phyloP scores from a whole-genome alignment of 2,888 invertebrate species.

The Cephus sareptanus region DNA sequence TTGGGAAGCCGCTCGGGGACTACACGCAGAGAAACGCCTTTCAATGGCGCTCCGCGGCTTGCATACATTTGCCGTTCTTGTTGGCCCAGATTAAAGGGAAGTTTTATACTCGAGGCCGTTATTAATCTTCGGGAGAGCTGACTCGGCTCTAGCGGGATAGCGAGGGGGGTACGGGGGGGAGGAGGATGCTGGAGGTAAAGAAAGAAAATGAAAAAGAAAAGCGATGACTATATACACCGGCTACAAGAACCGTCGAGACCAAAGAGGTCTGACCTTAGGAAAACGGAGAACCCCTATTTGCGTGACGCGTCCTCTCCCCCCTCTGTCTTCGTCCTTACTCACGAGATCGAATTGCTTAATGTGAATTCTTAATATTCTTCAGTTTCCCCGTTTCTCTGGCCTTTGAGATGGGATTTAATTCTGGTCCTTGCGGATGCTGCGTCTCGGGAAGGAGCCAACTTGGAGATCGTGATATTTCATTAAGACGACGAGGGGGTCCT shows the following conservation, averaged over 20 bases:
- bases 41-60: too few relatives aligned
- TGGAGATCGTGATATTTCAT: constrained; percentile 44
- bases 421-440: constrained; percentile 13
- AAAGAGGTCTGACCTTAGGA: too few relatives aligned
- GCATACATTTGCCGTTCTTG: constrained; percentile 19
- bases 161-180: too few relatives aligned
- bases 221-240: too few relatives aligned
- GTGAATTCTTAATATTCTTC: neutral
- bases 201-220: too few relatives aligned
- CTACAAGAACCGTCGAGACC: too few relatives aligned
- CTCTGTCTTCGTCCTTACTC: neutral
- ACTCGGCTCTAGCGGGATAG: too few relatives aligned
- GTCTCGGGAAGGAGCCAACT: constrained; percentile 21
- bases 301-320: neutral
- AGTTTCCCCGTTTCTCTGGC: neutral
- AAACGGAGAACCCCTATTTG: constrained; percentile 18
- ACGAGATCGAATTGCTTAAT: neutral
- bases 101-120: constrained; percentile 49
- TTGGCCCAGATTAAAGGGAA: constrained; percentile 51
- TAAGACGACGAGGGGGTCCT: constrained; percentile 42
- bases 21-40: too few relatives aligned
- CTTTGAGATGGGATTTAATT: neutral
- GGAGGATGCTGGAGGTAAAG: too few relatives aligned
- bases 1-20: too few relatives aligned
- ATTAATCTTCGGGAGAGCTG: constrained; percentile 51